These are phyloP conservation scores for Dreissena polymorpha DNA, from an alignment of 1,140 invertebrate genomes.

Conservation along the genomic window DNA sequence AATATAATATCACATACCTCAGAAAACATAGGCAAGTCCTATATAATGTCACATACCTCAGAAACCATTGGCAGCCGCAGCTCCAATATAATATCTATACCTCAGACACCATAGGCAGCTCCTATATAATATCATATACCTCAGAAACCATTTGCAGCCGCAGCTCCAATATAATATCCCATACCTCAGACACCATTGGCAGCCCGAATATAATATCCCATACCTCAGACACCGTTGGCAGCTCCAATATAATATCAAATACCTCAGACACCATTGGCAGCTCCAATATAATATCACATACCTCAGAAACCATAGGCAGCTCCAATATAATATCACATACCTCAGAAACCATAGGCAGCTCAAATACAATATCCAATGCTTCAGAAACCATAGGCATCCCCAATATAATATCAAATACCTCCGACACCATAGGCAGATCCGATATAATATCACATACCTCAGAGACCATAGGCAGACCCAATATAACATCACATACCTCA, in stretches of 20 bases:
- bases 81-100: conserved; percentile 56
- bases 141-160: conserved; percentile 68
- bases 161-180: too few relatives aligned
- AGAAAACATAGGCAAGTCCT: conserved; percentile 69
- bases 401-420: conserved; percentile 56
- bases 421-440: conserved; percentile 68
- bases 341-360: conserved; percentile 67
- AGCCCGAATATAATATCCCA: conserved; percentile 59
- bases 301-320: conserved; percentile 67
- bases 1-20: conserved; percentile 57
- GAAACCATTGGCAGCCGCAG: conserved; percentile 69
- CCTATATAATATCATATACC: conserved; percentile 60
- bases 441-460: conserved; percentile 57
- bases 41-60: conserved; percentile 56
- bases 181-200: conserved; percentile 68
- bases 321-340: conserved; percentile 62
- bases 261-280: conserved; percentile 69
- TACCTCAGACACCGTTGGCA: conserved; percentile 70
- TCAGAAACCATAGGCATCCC: conserved; percentile 69
- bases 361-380: conserved; percentile 60
- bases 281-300: conserved; percentile 58
- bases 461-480: conserved; percentile 69
- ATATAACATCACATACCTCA: conserved; percentile 56
- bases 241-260: conserved; percentile 53
- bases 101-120: conserved; percentile 67